Percentiles rank a stretch among this genome's conserved stretches.
Conservation (phyloP, 2,888 invertebrate genomes). For the Branchipolynoe longqiensis region DNA sequence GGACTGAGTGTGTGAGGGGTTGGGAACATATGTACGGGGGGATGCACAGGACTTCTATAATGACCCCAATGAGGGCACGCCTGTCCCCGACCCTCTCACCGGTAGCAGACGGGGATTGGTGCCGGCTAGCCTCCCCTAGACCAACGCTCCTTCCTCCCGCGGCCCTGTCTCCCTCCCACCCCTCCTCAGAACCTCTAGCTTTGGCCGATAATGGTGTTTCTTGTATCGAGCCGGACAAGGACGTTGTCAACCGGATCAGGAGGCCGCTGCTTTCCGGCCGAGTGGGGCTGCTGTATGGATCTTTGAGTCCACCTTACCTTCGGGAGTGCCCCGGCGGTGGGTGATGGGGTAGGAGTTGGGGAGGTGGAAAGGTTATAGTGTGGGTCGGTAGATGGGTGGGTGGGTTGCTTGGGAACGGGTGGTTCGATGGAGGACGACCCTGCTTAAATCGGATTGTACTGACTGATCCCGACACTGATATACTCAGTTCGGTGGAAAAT, state of each 20-base stretch:
- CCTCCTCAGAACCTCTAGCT: neutral
- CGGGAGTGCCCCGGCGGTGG: neutral
- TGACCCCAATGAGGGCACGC: slow-evolving; percentile 6
- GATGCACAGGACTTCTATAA: neutral
- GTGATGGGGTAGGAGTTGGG: neutral
- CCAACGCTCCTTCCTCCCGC: neutral
- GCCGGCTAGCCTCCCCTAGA: neutral
- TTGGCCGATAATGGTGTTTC: slow-evolving; percentile 35
- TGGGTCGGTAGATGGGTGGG: neutral
- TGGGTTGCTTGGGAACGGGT: neutral
- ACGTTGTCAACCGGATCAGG: slow-evolving; percentile 38
- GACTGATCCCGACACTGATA: slow-evolving; percentile 54
- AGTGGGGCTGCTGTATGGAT: slow-evolving; percentile 8
- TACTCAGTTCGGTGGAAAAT: slow-evolving; percentile 49
- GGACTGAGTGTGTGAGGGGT: neutral
- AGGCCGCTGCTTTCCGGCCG: slow-evolving; percentile 2
- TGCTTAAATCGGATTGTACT: slow-evolving; percentile 39
- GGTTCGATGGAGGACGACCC: neutral
- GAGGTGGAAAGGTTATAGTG: neutral
- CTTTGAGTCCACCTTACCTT: too few species aligned
- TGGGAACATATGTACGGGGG: neutral
- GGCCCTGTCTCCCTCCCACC: neutral
- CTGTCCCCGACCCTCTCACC: neutral
- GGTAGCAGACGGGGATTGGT: too few species aligned
- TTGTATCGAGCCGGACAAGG: slow-evolving; percentile 5